Percentiles rank a stretch among this genome's conserved stretches.
These are phyloP conservation scores for Tipula unca DNA, from an alignment of 2,888 invertebrate genomes.

Conservation along the genomic window DNA sequence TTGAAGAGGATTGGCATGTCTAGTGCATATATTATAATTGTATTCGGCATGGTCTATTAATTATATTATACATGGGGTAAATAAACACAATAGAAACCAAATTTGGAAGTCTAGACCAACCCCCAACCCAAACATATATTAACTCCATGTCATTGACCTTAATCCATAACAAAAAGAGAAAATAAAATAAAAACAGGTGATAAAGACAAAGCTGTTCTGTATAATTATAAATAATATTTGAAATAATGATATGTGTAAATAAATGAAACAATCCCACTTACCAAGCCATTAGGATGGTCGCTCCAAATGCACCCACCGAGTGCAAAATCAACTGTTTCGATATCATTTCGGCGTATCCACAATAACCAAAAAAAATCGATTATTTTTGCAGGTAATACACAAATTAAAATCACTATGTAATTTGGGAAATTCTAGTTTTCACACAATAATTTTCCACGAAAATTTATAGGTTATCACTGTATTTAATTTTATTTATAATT, in stretches of 20 bases:
- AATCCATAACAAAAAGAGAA: no score
- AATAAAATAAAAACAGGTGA: neutral
- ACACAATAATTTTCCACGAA: neutral
- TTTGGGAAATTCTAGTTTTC: neutral
- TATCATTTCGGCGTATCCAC: neutral
- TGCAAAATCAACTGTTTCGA: conserved; percentile 21
- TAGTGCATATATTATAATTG: no score
- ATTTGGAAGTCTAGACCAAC: neutral
- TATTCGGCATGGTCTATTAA: no score
- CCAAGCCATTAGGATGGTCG: conserved; percentile 25
- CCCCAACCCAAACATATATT: neutral
- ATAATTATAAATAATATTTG: neutral
- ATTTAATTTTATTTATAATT: neutral
- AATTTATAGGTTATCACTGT: neutral
- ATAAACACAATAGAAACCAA: neutral
- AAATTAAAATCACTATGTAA: neutral
- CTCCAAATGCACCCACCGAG: conserved; percentile 22
- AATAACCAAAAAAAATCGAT: neutral
- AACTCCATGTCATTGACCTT: neutral
- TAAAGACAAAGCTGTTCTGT: neutral
- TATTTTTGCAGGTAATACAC: neutral
- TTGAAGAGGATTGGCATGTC: no score
- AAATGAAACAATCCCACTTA: conserved; percentile 20
- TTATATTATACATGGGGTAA: no score
- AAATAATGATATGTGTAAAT: neutral